Evolutionary conservation across 1,140 invertebrate species (phyloP), one percentile per base, ranked within the genome.

Genomic region (Dendrolimus punctatus): DNA sequence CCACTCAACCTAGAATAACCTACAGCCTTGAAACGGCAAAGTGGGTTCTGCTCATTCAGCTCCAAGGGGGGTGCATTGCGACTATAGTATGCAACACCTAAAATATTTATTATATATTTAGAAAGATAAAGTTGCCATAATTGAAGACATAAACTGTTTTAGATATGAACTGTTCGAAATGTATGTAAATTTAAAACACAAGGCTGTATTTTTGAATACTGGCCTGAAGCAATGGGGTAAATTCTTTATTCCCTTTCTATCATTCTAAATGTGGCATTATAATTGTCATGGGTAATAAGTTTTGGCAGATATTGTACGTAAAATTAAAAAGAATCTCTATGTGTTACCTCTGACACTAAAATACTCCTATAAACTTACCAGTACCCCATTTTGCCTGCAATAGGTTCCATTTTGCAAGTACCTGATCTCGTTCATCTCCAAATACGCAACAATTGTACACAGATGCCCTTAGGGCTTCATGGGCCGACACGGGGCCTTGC

Each of bases 341-440:
- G n/a, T n/a, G 36, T 8, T 2, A 48, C 7, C 1, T 48, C 5
- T 39, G 39, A 9, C 36, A n/a, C 23, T 46, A 10, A n/a, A 46
- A 39, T 38, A 44, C 8, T 38, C n/a, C 8, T 23, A 6, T 37
- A 43, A 10, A 48, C 68, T 66, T 60, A 67, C 95, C 95, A 52
- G 90, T 91, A 3, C 97, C 98, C 96, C 97, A 98, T 62, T 94
- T 92, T 2, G 97, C 96, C 83, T 98, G 96, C 43, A 99, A 85
- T 55, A 97, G 92, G 76, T 99, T 99, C 94, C 96, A 98, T 76
- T 95, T 95, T 3, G 95, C 95, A 41, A 99, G 89, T 39, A 96
- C 94, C 57, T 93, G 92, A 77, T 99, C 97, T 41, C 96, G 88
- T 69, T 99, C 97, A 85, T 98, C 97, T 40, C 95, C 95, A 84